These are phyloP conservation scores for Solenodon paradoxus DNA, from an alignment of 2,113 vertebrate species.

Conservation along the genomic window DNA sequence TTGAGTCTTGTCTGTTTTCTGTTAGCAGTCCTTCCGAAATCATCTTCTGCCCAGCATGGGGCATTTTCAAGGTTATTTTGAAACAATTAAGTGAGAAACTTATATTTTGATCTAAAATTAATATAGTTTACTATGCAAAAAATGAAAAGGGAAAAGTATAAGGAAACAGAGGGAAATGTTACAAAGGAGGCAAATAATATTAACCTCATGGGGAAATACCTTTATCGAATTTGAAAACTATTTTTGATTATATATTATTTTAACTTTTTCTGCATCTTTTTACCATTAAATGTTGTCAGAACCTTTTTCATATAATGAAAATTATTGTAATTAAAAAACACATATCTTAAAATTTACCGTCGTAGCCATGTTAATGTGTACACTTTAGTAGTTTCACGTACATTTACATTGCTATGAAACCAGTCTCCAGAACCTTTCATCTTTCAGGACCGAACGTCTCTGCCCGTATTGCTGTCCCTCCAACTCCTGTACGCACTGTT, in stretches of 20 bases:
- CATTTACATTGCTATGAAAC: background rate
- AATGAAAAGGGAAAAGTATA: background rate
- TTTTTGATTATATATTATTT: conserved; percentile 3
- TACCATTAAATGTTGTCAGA: background rate
- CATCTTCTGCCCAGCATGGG: background rate
- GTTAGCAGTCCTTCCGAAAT: background rate
- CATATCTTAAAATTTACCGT: background rate
- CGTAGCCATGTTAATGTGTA: background rate
- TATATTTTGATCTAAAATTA: conserved; percentile 44
- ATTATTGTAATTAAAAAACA: background rate
- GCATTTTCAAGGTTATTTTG: conserved; percentile 26
- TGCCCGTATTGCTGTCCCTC: background rate
- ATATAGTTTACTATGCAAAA: background rate
- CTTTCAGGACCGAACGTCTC: background rate
- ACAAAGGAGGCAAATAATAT: background rate
- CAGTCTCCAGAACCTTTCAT: background rate
- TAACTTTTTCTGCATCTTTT: background rate
- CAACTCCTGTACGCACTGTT: background rate
- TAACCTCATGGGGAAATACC: background rate
- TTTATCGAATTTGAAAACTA: background rate
- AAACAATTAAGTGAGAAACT: conserved; percentile 18
- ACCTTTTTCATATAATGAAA: background rate
- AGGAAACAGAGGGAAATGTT: background rate
- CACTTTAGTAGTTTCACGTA: background rate
- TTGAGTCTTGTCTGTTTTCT: background rate